Evolutionary conservation across 2,888 invertebrate species (phyloP).

Genomic region (Dicyrtomina minuta): DNA sequence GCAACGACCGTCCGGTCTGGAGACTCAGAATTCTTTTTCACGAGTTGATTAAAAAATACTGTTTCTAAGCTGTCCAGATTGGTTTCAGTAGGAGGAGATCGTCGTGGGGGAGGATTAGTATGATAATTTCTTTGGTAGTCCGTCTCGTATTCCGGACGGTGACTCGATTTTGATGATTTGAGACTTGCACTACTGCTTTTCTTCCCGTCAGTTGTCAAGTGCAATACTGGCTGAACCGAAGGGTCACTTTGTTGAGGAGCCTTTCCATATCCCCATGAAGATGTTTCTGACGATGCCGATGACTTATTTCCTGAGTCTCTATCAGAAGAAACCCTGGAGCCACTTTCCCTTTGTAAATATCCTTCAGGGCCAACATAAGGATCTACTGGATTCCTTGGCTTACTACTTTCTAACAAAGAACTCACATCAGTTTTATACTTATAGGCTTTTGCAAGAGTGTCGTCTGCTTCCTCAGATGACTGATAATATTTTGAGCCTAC

Average conservation of each 20-base stretch:
- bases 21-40: neutral
- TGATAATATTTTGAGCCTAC: neutral
- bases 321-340: conserved; percentile 9
- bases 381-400: neutral
- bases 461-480: neutral
- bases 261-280: conserved; percentile 32
- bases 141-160: neutral
- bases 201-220: no score
- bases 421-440: conserved; percentile 9
- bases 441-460: neutral
- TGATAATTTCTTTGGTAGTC: conserved; percentile 3
- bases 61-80: conserved; percentile 24
- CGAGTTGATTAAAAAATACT: conserved; percentile 9
- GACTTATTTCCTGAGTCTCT: conserved; percentile 22
- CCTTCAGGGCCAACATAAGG: neutral
- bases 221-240: no score
- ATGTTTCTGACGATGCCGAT: conserved; percentile 23
- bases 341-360: neutral
- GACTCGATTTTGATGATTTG: neutral
- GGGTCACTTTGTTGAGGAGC: neutral
- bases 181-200: neutral
- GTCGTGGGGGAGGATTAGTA: neutral
- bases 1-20: neutral
- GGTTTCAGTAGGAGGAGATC: conserved; percentile 14
- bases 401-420: neutral